These are phyloP conservation scores for Lithophane ornitopus DNA, from an alignment of 2,888 invertebrate species.

Conservation along the genomic window DNA sequence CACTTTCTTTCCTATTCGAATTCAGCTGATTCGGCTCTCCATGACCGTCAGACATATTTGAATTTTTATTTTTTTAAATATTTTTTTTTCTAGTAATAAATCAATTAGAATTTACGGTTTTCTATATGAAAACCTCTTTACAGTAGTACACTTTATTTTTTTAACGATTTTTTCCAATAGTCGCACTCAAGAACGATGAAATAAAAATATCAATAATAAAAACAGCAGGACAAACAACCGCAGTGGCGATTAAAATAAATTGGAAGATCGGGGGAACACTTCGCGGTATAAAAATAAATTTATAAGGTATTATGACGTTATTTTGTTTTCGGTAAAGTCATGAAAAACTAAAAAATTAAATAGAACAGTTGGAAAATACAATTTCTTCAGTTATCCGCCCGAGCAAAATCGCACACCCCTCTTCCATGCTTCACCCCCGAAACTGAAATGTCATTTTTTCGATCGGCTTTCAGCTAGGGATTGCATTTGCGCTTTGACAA, in stretches of 20 bases:
- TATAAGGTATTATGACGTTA: conserved; percentile 55
- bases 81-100: conserved; percentile 44
- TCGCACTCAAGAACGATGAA: conserved; percentile 51
- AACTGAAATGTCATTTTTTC: conserved; percentile 86
- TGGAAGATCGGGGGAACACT: conserved; percentile 57
- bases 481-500: conserved; percentile 26
- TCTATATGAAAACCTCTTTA: conserved; percentile 41
- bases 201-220: conserved; percentile 79
- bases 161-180: conserved; percentile 22
- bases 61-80: conserved; percentile 48
- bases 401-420: conserved; percentile 77
- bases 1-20: conserved; percentile 83
- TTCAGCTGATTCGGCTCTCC: conserved; percentile 81
- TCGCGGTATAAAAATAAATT: conserved; percentile 60
- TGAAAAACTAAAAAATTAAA: conserved; percentile 72
- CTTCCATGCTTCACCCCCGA: conserved; percentile 78
- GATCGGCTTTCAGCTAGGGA: conserved; percentile 78
- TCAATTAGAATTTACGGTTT: conserved; percentile 52
- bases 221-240: conserved; percentile 77
- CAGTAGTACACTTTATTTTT: conserved; percentile 21
- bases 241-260: conserved; percentile 70
- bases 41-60: conserved; percentile 84
- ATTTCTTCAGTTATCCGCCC: conserved; percentile 77
- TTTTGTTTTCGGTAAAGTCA: conserved; percentile 69
- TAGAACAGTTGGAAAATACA: conserved; percentile 78